A percentile compares a stretch with the other conserved stretches of the same genome.
Conservation (phyloP, 2,888 invertebrate species). For the Plutella xylostella region DNA sequence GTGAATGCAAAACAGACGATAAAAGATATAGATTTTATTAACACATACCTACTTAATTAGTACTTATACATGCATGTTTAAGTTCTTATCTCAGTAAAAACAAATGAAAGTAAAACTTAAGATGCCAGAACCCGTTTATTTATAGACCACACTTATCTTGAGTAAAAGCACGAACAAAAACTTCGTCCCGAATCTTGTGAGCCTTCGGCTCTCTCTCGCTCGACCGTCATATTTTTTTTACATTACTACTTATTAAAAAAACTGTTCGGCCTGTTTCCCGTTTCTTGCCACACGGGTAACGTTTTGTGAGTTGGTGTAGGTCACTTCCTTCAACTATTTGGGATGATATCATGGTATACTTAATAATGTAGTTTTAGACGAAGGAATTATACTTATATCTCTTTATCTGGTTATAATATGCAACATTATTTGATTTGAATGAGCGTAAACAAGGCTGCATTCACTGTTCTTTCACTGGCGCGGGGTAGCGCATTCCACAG, state of each 20-base stretch:
- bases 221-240: conserved; percentile 5
- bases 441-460: conserved; percentile 27
- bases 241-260: conserved; percentile 2
- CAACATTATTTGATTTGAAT: conserved; percentile 9
- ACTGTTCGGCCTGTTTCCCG: conserved; percentile 14
- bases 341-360: too few relatives aligned
- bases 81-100: conserved; percentile 13
- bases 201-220: conserved; percentile 27
- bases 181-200: conserved; percentile 46
- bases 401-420: neutral
- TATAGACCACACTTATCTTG: conserved; percentile 29
- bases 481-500: conserved; percentile 49
- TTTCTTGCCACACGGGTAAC: conserved; percentile 23
- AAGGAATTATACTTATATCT: too few relatives aligned
- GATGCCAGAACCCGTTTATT: conserved; percentile 47
- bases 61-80: neutral
- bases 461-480: conserved; percentile 19
- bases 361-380: too few relatives aligned
- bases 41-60: neutral
- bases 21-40: too few relatives aligned
- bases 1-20: too few relatives aligned
- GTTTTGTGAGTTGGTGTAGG: conserved; percentile 44
- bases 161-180: conserved; percentile 47
- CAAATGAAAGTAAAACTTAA: conserved; percentile 29
- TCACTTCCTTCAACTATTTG: conserved; percentile 26